phyloP scores from a whole-genome alignment of 2,797 vertebrate species.

The Perdix hodgsoniae region DNA sequence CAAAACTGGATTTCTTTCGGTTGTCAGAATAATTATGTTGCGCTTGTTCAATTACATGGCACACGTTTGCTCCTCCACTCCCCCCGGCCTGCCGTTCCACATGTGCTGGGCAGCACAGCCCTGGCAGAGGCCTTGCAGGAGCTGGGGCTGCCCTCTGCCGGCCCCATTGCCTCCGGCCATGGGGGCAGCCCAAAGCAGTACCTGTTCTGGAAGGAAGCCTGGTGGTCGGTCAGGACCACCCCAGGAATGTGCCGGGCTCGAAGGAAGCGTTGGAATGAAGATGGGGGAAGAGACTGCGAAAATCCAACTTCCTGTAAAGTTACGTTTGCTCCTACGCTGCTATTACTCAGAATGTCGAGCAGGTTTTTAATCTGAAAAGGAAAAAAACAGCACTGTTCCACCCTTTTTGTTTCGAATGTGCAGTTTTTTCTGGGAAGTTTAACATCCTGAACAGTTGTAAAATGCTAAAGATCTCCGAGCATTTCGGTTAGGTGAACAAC shows the following conservation, averaged over 20 bases:
- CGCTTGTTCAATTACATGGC: constrained; percentile 1
- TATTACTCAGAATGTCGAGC: constrained; percentile 43
- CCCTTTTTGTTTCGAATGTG: not conserved
- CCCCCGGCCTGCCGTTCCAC: not conserved
- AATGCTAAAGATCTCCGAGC: not conserved
- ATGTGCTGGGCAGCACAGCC: not conserved
- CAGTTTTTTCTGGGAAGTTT: not conserved
- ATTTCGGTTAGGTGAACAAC: not conserved
- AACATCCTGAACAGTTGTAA: not conserved
- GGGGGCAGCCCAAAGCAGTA: constrained; percentile 18
- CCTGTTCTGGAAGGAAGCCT: constrained; percentile 84
- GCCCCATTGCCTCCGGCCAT: not conserved
- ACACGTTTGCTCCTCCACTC: not conserved
- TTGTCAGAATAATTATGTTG: constrained; percentile 51
- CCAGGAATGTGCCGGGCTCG: constrained; percentile 86
- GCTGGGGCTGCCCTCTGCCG: constrained; percentile 46
- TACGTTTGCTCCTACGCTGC: constrained; percentile 37
- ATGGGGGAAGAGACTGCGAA: constrained; percentile 90
- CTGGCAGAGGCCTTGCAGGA: not conserved
- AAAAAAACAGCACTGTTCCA: rapidly evolving
- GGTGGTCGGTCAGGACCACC: constrained; percentile 88
- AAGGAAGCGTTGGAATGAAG: constrained; percentile 95
- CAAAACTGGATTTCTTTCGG: constrained; percentile 49
- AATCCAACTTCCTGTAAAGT: constrained; percentile 49
- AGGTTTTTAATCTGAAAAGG: constrained; percentile 82